A percentile compares a stretch with the other conserved stretches of the same genome.
Conservation (phyloP, 1,140 invertebrate species). For the Potamilus streckersoni region DNA sequence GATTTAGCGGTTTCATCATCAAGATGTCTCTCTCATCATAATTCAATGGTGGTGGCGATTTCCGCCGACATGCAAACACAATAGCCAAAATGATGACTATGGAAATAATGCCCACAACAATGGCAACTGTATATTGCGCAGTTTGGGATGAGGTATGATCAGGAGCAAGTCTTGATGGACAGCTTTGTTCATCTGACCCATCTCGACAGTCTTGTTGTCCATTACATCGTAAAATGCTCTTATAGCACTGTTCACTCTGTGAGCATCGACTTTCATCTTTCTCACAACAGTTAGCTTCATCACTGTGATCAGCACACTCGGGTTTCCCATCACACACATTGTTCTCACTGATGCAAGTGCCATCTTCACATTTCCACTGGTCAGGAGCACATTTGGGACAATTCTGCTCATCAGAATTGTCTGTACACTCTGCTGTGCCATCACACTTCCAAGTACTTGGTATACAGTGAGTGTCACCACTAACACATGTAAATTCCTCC, state of each 20-base stretch:
- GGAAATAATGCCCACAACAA: constrained; percentile 58
- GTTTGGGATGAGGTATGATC: constrained; percentile 23
- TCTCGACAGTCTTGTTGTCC: constrained; percentile 38
- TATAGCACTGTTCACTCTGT: constrained; percentile 33
- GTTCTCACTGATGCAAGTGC: constrained; percentile 78
- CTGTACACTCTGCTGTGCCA: constrained; percentile 77
- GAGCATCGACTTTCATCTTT: constrained; percentile 27
- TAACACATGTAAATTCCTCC: constrained; percentile 65
- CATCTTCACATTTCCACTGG: constrained; percentile 55
- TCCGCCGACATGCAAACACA: constrained; percentile 59
- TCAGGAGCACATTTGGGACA: constrained; percentile 81
- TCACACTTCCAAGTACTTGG: constrained; percentile 70
- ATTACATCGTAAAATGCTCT: constrained; percentile 34
- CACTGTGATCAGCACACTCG: constrained; percentile 82
- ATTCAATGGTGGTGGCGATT: constrained; percentile 35
- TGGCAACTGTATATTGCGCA: constrained; percentile 57
- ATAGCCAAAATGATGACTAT: constrained; percentile 58
- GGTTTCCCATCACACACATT: constrained; percentile 74
- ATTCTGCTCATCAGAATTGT: constrained; percentile 84
- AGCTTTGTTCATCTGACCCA: constrained; percentile 57
- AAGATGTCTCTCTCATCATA: constrained; percentile 36
- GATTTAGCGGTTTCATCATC: constrained; percentile 43
- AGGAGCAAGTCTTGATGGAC: constrained; percentile 68
- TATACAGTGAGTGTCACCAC: constrained; percentile 58
- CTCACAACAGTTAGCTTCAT: constrained; percentile 79